Conservation (phyloP, 2,888 invertebrate species). For the Isoperla grammatica region DNA sequence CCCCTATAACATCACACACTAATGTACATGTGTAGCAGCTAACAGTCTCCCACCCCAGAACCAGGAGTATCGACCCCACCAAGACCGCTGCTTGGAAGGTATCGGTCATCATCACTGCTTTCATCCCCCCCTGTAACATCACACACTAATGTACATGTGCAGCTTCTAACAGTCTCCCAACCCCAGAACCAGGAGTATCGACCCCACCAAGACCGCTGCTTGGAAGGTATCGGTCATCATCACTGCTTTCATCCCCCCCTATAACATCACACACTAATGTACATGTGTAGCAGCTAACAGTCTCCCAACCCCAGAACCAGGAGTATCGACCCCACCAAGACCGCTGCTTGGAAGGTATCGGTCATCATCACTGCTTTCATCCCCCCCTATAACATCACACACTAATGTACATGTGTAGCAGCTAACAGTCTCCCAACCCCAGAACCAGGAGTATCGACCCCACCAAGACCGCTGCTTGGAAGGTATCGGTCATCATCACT, state of each 20-base stretch:
- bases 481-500: conserved; percentile 88
- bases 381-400: conserved; percentile 66
- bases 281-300: too few species aligned
- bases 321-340: conserved; percentile 61
- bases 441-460: conserved; percentile 60
- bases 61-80: conserved; percentile 57
- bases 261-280: too few species aligned
- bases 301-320: conserved; percentile 56
- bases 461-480: conserved; percentile 70
- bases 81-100: conserved; percentile 76
- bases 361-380: conserved; percentile 95
- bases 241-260: conserved; percentile 91
- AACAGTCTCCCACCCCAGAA: too few species aligned
- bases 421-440: conserved; percentile 55
- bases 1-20: conserved; percentile 61
- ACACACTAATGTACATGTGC: too few species aligned
- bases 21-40: too few species aligned
- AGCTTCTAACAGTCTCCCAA: too few species aligned
- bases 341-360: conserved; percentile 77
- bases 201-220: conserved; percentile 63
- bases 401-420: too few species aligned
- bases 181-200: conserved; percentile 56
- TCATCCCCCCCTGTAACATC: conserved; percentile 75
- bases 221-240: conserved; percentile 89
- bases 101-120: conserved; percentile 91